Evolutionary conservation across 2,888 invertebrate genomes (phyloP).

Genomic region (Mesorhabditis spiculigera): DNA sequence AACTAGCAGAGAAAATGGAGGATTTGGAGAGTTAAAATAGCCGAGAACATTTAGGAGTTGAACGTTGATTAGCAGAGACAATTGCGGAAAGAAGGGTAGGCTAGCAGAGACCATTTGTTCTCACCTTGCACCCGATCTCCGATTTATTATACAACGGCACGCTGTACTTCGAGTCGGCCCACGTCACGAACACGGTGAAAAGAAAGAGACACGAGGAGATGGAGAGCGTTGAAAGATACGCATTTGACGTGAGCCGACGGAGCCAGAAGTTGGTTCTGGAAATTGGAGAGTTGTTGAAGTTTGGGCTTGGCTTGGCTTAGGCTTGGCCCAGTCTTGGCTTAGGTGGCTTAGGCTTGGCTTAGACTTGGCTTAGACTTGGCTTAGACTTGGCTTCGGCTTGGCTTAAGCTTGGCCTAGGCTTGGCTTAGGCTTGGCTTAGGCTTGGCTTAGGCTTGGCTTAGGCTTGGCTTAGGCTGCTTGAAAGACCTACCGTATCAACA

Average conservation of each 20-base stretch:
- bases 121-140: slow-evolving; percentile 37
- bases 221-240: slow-evolving; percentile 53
- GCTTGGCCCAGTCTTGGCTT: too few relatives aligned
- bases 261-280: slow-evolving; percentile 57
- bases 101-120: background rate
- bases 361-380: too few relatives aligned
- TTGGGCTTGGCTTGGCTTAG: too few relatives aligned
- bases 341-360: too few relatives aligned
- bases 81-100: background rate
- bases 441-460: too few relatives aligned
- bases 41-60: background rate
- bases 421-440: too few relatives aligned
- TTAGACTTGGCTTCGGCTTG: too few relatives aligned
- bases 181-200: slow-evolving; percentile 48
- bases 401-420: too few relatives aligned
- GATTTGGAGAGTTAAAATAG: slow-evolving; percentile 5
- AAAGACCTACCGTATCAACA: slow-evolving; percentile 47
- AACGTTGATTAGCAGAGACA: background rate
- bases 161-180: slow-evolving; percentile 46
- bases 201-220: slow-evolving; percentile 53
- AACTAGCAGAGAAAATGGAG: background rate
- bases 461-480: background rate
- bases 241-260: slow-evolving; percentile 53
- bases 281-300: background rate
- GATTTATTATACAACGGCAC: slow-evolving; percentile 47